Base-by-base conservation (phyloP, 2,113 vertebrate genomes). In the Cromileptes altivelis region DNA sequence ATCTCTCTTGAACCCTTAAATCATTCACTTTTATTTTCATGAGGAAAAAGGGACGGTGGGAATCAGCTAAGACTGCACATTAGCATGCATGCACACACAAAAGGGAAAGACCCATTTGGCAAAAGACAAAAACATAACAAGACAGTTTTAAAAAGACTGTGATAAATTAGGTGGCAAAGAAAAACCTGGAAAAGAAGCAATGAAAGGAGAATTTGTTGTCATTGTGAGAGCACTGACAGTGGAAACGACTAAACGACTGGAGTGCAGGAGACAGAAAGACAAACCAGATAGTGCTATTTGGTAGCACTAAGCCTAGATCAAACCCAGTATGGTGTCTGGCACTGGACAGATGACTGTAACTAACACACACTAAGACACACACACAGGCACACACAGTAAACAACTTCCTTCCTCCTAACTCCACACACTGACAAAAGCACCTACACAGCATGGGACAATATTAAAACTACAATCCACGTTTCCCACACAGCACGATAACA, bases 1-100 rank as follows among this genome's bases (percentile, higher is more conserved):
- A 79, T 89, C 67, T 79, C 76, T 77, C 63, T 56, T 50, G 49
- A 62, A 87, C 61, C 64, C 15, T 52, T 70, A 21, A 88, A 84
- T 75, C 47, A 45, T 68, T 58, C 52, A 15, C 64, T 82, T 85
- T 60, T 70, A 75, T 86, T 90, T 82, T 78, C 60, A 67, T 49
- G 19, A 62, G 47, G 75, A 62, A 82, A 30, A 55, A 19, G 6
- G 50, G 55, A 33, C 15, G 3, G 40, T 57, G 30, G 21, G 68
- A 73, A 57, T 73, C 70, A 55, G 70, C 55, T 8, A 21, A 70
- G 30, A 60, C 40, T 6, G 52, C 63, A 55, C 55, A 23, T 1
- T 62, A 45, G 33, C 9, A 18, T 42, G 11, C 19, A 53, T 52
- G 18, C 5, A 58, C 42, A 18, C 50, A 56, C 60, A 49, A 58